phyloP scores from a whole-genome alignment of 2,113 vertebrate genomes.

The Diglossa brunneiventris region DNA sequence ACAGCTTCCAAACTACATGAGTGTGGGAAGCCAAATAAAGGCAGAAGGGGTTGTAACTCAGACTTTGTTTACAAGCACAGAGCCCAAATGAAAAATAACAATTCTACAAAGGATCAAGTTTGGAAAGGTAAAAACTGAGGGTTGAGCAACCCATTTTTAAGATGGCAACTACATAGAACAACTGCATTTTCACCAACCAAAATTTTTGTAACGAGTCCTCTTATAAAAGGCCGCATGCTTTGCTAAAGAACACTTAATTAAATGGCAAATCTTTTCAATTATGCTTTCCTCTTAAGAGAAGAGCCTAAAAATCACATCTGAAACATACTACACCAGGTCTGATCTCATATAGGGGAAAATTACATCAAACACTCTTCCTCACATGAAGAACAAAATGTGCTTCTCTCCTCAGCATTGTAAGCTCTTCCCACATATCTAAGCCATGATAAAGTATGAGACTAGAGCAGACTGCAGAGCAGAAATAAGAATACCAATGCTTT shows the following conservation, averaged over 20 bases:
- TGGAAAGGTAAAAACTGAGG: background rate
- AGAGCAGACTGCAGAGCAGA: background rate
- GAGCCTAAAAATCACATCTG: background rate
- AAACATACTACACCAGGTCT: background rate
- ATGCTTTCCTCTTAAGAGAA: background rate
- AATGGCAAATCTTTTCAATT: background rate
- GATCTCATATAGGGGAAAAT: background rate
- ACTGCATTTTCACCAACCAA: background rate
- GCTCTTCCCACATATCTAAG: background rate
- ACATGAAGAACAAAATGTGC: background rate
- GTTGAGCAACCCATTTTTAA: background rate
- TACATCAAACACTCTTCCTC: background rate
- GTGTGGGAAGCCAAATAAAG: background rate
- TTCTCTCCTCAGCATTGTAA: background rate
- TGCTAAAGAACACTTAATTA: background rate
- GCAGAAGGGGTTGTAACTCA: background rate
- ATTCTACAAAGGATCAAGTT: background rate
- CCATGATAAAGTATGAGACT: background rate
- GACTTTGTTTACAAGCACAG: background rate
- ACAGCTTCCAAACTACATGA: background rate
- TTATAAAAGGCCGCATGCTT: background rate
- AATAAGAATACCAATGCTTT: background rate
- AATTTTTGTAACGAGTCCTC: background rate
- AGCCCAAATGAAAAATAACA: background rate
- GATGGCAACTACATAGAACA: accelerated